Base-by-base conservation (phyloP, 2,888 invertebrate species). In the Lordiphosa fenestrarum region DNA sequence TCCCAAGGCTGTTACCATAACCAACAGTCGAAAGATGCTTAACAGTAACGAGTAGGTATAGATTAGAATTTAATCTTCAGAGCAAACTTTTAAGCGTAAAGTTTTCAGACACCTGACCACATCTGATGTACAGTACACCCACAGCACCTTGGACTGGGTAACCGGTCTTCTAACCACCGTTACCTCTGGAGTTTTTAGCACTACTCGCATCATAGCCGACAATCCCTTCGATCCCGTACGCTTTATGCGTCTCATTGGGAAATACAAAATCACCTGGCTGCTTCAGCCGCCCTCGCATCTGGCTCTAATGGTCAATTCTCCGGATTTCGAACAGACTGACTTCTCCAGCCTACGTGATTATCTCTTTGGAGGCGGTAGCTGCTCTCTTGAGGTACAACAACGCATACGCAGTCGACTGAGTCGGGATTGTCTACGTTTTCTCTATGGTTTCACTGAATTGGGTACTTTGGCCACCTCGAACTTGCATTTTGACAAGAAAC, bases 381-480 rank as follows among this genome's bases (percentile, higher is more conserved):
- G 84, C 3, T 53, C 74, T 3, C 56, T 78, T n/a, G 68, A 67
- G 36, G 66, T 61, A 0, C 58, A 77, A 21, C 49, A 82, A 6
- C 54, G 59, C 36, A 58, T 85, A 33, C 68, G 78, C 9, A 63
- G 60, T 12, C 63, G 70, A 4, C 56, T 87, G 0, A 53, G 67
- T 3, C 51, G 61, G 19, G 80, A 77, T 12, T 65, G 53, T 2
- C 53, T 87, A 10, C 54, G 69, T 0, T 71, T 75, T 13, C 66
- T 65, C 4, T 87, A 87, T 50, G 86, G 84, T 6, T 69, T 84
- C 38, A 83, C 81, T 2, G 87, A 88, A 52, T 52, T 81, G n/a
- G 81, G 82, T 4, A 70, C 73, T 12, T 52, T 73, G n/a, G 53
- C 73, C 1, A 58, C 71, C 7, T 6, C 58, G 1, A 69, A 69